Percentiles rank a stretch among this genome's conserved stretches.
These are phyloP conservation scores for Mystacornis crossleyi DNA, from an alignment of 2,113 vertebrate species.

Conservation along the genomic window DNA sequence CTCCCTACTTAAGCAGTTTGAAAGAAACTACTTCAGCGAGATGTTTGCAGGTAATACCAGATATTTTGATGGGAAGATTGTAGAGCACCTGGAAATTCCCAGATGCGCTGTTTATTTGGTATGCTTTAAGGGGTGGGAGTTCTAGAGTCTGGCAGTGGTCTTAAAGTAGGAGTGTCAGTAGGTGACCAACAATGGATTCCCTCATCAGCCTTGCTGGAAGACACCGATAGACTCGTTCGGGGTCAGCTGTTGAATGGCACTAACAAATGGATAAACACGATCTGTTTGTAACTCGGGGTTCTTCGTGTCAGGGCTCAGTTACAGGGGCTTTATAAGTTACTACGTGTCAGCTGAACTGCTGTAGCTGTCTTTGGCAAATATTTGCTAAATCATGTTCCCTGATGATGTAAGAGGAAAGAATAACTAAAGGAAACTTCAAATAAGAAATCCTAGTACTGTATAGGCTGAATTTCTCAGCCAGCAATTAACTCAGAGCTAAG, in stretches of 20 bases:
- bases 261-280: constrained; percentile 38
- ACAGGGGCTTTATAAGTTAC: not conserved
- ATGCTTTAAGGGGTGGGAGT: rapidly evolving
- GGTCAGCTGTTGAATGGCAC: constrained; percentile 24
- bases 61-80: not conserved
- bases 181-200: not conserved
- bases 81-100: not conserved
- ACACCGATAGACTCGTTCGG: not conserved
- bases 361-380: not conserved
- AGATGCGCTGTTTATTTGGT: not conserved
- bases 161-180: not conserved
- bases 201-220: not conserved
- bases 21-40: not conserved
- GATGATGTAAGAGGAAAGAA: not conserved
- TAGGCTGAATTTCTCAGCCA: not conserved
- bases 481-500: not conserved
- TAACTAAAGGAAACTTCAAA: not conserved
- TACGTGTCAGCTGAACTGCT: not conserved
- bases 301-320: constrained; percentile 24
- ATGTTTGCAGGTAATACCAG: not conserved
- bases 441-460: not conserved
- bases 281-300: constrained; percentile 28
- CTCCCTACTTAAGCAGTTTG: not conserved
- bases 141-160: not conserved
- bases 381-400: not conserved